These are phyloP conservation scores for Catalaphyllia jardinei DNA, from an alignment of 64 coral and sea anemone genomes.

Conservation along the genomic window DNA sequence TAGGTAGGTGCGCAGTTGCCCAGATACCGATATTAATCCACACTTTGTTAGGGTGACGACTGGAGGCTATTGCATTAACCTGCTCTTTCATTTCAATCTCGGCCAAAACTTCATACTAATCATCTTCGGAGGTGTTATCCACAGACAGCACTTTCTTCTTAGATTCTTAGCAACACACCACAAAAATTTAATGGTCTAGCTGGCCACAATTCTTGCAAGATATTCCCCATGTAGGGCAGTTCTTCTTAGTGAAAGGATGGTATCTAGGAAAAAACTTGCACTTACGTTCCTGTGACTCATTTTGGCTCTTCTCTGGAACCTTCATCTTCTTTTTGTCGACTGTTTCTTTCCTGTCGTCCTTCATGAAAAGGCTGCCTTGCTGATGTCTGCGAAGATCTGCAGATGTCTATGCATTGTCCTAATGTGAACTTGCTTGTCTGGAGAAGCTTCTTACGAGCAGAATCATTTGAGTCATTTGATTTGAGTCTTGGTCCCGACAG, in stretches of 20 bases:
- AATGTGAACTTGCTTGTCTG: constrained; percentile 33
- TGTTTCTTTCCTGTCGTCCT: no score
- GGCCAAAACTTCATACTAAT: neutral
- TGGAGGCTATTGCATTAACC: neutral
- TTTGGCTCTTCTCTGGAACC: neutral
- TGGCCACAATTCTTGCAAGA: constrained; percentile 5
- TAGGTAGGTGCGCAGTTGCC: no score
- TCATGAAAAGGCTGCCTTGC: constrained; percentile 1
- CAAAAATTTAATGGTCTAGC: constrained; percentile 19
- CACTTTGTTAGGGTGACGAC: constrained; percentile 1
- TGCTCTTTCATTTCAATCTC: constrained; percentile 19
- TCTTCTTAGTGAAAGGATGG: neutral
- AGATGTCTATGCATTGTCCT: constrained; percentile 37
- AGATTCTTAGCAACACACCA: neutral
- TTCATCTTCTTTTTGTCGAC: no score
- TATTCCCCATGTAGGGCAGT: neutral
- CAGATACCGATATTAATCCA: no score
- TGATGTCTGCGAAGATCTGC: constrained; percentile 23
- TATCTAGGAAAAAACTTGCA: constrained; percentile 11
- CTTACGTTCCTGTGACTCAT: neutral
- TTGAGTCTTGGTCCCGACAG: constrained; percentile 17
- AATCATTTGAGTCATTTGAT: constrained; percentile 26
- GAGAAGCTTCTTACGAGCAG: constrained; percentile 39
- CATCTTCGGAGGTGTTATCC: neutral
- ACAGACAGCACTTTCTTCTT: neutral